Conservation (phyloP, 2,797 vertebrate genomes). For the Xyrichtys novacula region DNA sequence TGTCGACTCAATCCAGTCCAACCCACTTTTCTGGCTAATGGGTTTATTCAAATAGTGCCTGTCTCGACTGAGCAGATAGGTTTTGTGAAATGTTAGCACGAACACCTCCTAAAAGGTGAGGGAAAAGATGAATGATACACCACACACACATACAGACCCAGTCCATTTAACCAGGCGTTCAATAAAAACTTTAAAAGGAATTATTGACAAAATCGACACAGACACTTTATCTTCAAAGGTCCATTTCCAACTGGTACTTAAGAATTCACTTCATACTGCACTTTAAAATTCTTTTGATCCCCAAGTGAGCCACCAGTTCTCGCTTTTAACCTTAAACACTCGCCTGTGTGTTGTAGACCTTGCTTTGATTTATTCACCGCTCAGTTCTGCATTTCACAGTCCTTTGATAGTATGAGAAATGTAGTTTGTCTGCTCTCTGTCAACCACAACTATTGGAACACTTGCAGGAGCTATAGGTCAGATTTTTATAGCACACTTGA, state of each 20-base stretch:
- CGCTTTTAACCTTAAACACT: constrained; percentile 58
- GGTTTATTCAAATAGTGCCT: not conserved
- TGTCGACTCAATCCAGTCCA: not conserved
- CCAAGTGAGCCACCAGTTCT: constrained; percentile 49
- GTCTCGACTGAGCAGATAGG: not conserved
- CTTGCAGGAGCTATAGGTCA: constrained; percentile 15
- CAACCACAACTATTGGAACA: constrained; percentile 18
- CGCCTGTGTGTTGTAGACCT: constrained; percentile 31
- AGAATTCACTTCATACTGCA: constrained; percentile 48
- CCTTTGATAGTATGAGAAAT: constrained; percentile 39
- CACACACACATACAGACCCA: not conserved
- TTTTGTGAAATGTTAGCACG: not conserved
- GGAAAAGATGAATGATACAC: constrained; percentile 38
- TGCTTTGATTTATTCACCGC: constrained; percentile 53
- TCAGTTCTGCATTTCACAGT: constrained; percentile 7
- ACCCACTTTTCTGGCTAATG: not conserved
- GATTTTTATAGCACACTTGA: constrained; percentile 18
- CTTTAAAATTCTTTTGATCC: constrained; percentile 63
- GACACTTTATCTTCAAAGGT: constrained; percentile 69
- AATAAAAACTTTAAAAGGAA: constrained; percentile 60
- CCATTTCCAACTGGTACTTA: constrained; percentile 51
- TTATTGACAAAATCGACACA: constrained; percentile 62
- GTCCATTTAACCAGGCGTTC: constrained; percentile 24
- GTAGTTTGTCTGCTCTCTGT: constrained; percentile 30
- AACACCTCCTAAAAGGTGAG: constrained; percentile 3